These are phyloP conservation scores for Xiphorhynchus elegans DNA, from an alignment of 2,113 vertebrate genomes.

Conservation along the genomic window DNA sequence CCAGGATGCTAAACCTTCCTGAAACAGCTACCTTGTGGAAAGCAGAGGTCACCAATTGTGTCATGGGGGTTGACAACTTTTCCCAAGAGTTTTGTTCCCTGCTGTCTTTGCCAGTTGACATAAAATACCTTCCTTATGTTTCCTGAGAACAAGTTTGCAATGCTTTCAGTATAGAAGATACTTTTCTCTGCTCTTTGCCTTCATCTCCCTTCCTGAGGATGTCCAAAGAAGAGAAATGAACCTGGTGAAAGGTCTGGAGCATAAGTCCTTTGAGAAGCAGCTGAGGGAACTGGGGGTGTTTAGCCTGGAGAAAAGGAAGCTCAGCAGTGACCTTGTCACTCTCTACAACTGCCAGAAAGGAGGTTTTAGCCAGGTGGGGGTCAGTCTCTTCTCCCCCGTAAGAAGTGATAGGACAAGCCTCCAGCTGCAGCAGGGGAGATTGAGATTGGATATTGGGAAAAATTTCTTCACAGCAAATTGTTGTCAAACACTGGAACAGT, in stretches of 20 bases:
- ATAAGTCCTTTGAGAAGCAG: accelerated
- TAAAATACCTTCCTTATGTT: neutral
- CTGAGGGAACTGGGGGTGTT: neutral
- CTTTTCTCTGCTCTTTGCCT: neutral
- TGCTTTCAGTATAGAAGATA: neutral
- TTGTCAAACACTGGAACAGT: neutral
- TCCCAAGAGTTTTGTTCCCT: neutral
- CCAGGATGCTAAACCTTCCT: neutral
- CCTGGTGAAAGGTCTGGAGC: neutral
- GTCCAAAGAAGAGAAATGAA: neutral
- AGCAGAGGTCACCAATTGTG: neutral
- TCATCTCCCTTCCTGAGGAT: neutral
- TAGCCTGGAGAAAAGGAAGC: neutral
- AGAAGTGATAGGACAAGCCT: neutral
- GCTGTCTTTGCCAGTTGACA: neutral
- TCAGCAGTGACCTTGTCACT: neutral
- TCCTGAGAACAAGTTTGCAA: neutral
- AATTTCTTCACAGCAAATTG: neutral
- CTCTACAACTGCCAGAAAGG: neutral
- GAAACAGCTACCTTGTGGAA: neutral
- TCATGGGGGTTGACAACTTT: neutral
- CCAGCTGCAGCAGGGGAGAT: neutral
- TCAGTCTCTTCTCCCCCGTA: neutral
- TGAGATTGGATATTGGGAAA: neutral
- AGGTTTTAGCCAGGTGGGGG: neutral